Evolutionary conservation across 2,797 vertebrate species (phyloP).

Genomic region (Xenentodon cancila): DNA sequence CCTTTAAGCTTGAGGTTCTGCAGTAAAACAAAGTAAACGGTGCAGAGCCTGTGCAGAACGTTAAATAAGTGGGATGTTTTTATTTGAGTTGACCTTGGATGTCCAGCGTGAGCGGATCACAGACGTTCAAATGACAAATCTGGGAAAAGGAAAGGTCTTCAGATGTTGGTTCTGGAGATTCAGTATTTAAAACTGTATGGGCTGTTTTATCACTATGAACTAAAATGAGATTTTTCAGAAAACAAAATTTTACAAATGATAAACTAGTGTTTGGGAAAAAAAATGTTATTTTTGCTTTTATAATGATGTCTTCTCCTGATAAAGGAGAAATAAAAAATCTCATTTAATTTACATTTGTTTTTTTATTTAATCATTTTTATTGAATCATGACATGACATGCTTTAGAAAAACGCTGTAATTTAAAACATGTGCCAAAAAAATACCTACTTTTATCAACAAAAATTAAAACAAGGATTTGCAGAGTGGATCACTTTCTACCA

Average conservation of each 20-base stretch:
- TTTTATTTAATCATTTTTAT: too few relatives aligned
- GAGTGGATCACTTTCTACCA: neutral
- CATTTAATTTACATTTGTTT: slow-evolving; percentile 22
- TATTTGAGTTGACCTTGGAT: slow-evolving; percentile 21
- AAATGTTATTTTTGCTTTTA: slow-evolving; percentile 46
- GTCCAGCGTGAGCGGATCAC: slow-evolving; percentile 9
- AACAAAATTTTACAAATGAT: slow-evolving; percentile 34
- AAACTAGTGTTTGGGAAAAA: slow-evolving; percentile 11
- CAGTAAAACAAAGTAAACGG: slow-evolving; percentile 12
- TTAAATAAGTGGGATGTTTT: slow-evolving; percentile 8
- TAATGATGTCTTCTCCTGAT: slow-evolving; percentile 47
- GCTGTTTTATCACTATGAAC: slow-evolving; percentile 24
- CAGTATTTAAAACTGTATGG: slow-evolving; percentile 2
- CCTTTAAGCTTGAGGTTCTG: slow-evolving; percentile 7
- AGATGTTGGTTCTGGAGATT: slow-evolving; percentile 20
- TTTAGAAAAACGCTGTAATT: slow-evolving; percentile 1
- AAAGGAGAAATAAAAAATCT: slow-evolving; percentile 65
- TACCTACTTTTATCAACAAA: slow-evolving; percentile 1
- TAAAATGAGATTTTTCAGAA: slow-evolving; percentile 24
- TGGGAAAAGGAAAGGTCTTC: slow-evolving; percentile 16
- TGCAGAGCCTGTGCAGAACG: neutral
- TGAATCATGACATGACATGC: neutral
- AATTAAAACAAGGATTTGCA: slow-evolving; percentile 31
- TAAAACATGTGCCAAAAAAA: neutral
- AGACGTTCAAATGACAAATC: slow-evolving; percentile 16